Percentiles rank a stretch among this genome's conserved stretches.
Evolutionary conservation across 2,113 vertebrate species (phyloP).

Genomic region (Mirza zaza): DNA sequence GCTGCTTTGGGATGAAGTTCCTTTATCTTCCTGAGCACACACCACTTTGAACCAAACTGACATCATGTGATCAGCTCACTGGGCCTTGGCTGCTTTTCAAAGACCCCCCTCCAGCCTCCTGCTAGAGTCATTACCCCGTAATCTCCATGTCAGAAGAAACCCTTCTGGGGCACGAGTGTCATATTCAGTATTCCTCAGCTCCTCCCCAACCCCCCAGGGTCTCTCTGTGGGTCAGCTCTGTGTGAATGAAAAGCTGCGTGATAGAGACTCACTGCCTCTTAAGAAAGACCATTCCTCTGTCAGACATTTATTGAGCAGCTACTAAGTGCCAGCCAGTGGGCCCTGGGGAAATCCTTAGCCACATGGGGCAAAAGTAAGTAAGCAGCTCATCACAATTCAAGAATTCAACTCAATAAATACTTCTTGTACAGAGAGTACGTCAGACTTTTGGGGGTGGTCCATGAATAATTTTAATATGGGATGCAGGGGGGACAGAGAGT

Average conservation of each 20-base stretch:
- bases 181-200: background rate
- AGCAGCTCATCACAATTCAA: constrained; percentile 9
- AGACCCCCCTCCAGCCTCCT: background rate
- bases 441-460: background rate
- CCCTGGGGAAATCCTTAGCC: background rate
- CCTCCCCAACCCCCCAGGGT: background rate
- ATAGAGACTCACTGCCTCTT: background rate
- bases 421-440: background rate
- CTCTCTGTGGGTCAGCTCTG: background rate
- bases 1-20: background rate
- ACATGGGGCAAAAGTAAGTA: background rate
- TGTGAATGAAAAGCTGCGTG: background rate
- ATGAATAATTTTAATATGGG: background rate
- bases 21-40: constrained; percentile 29
- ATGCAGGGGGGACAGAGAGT: background rate
- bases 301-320: background rate
- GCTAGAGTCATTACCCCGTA: background rate
- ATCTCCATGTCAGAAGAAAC: background rate
- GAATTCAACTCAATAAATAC: background rate
- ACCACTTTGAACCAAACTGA: background rate
- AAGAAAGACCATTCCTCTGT: background rate
- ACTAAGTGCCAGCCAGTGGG: background rate
- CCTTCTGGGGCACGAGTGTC: background rate
- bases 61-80: background rate
- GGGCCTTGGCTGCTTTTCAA: background rate